Percentiles rank a stretch among this genome's conserved stretches.
Conservation (phyloP, 2,888 invertebrate species). For the Rotaria socialis region DNA sequence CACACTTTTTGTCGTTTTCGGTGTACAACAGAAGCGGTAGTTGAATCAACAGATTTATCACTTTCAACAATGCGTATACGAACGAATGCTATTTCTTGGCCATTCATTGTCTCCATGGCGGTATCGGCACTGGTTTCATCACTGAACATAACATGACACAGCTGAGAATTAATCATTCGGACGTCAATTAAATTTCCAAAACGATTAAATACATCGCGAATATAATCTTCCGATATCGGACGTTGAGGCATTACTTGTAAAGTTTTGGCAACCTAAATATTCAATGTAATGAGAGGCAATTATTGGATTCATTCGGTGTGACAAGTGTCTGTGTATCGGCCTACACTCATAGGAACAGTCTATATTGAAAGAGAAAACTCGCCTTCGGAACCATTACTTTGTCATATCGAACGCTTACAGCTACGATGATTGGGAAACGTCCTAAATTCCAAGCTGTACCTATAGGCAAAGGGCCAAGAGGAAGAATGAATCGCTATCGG, state of each 20-base stretch:
- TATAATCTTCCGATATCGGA: background rate
- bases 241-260: background rate
- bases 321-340: too few species aligned
- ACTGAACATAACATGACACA: conserved; percentile 74
- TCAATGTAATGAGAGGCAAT: too few species aligned
- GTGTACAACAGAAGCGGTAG: conserved; percentile 1
- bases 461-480: too few species aligned
- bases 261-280: conserved; percentile 9
- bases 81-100: conserved; percentile 63
- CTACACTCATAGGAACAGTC: too few species aligned
- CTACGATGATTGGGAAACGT: too few species aligned
- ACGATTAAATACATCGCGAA: conserved; percentile 72
- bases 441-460: too few species aligned
- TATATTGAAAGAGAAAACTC: too few species aligned
- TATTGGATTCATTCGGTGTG: too few species aligned
- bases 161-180: conserved; percentile 54
- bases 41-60: background rate
- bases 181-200: conserved; percentile 85
- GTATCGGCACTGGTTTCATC: conserved; percentile 83
- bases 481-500: too few species aligned
- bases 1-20: conserved; percentile 35
- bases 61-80: conserved; percentile 11
- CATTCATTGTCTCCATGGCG: conserved; percentile 82
- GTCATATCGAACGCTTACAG: too few species aligned
- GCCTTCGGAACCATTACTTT: too few species aligned